Percentiles rank a stretch among this genome's conserved stretches.
These are phyloP conservation scores for Chelonus formosanus DNA, from an alignment of 2,888 invertebrate genomes.

Conservation along the genomic window DNA sequence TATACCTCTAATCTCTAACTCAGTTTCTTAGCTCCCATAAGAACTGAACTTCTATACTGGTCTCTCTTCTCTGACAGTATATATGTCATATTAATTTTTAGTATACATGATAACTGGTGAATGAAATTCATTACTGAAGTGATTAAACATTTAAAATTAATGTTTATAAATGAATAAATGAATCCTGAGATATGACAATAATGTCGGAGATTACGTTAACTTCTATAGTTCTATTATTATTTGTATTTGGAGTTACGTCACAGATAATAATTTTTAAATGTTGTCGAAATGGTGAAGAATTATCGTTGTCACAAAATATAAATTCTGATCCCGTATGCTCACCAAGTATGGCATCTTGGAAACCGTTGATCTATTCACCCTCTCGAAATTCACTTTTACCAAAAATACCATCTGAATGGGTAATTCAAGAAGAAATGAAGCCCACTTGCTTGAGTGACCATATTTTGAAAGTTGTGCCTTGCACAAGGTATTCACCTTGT, in stretches of 20 bases:
- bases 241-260: conserved; percentile 6
- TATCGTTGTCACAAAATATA: conserved; percentile 54
- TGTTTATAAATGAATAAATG: too few relatives aligned
- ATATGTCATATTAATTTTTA: too few relatives aligned
- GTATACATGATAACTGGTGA: too few relatives aligned
- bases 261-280: conserved; percentile 67
- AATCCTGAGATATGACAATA: conserved; percentile 4
- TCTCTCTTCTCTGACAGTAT: too few relatives aligned
- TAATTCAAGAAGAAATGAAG: conserved; percentile 53
- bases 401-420: conserved; percentile 68
- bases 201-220: background rate
- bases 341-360: conserved; percentile 64
- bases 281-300: conserved; percentile 68
- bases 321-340: conserved; percentile 49
- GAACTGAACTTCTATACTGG: too few relatives aligned
- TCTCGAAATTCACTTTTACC: conserved; percentile 62
- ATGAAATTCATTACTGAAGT: too few relatives aligned
- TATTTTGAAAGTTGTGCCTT: conserved; percentile 55
- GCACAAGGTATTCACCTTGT: conserved; percentile 59
- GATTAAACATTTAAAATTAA: too few relatives aligned
- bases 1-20: too few relatives aligned
- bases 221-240: background rate
- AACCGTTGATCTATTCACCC: conserved; percentile 71
- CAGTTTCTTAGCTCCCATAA: too few relatives aligned
- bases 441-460: conserved; percentile 63